Conservation (phyloP, 2,113 vertebrate species). For the Atractosteus spatula region DNA sequence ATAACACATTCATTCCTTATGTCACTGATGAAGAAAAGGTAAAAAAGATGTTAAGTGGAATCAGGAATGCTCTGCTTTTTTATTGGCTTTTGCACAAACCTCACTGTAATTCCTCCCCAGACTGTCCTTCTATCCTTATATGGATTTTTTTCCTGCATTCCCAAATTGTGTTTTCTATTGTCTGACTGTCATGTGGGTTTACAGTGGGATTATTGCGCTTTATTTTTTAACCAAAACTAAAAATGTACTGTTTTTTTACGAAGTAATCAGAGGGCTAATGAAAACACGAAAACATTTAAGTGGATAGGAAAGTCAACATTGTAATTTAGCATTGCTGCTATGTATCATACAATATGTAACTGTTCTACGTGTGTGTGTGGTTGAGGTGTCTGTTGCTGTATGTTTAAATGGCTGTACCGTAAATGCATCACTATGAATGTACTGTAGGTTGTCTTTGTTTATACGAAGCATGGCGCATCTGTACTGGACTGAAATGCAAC, state of each 20-base stretch:
- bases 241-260: constrained; percentile 4
- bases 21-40: too few relatives aligned
- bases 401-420: constrained; percentile 32
- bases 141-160: too few relatives aligned
- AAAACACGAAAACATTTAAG: constrained; percentile 6
- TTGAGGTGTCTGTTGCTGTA: constrained; percentile 28
- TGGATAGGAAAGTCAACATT: neutral
- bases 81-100: too few relatives aligned
- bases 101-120: too few relatives aligned
- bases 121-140: too few relatives aligned
- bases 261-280: constrained; percentile 11
- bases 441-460: constrained; percentile 18
- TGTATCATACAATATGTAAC: constrained; percentile 14
- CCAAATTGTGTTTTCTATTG: too few relatives aligned
- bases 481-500: constrained; percentile 47
- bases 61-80: too few relatives aligned
- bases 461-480: constrained; percentile 51
- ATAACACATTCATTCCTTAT: too few relatives aligned
- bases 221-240: neutral
- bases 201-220: neutral
- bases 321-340: constrained; percentile 17
- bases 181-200: too few relatives aligned
- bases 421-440: constrained; percentile 55
- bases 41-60: too few relatives aligned
- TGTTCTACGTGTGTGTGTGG: constrained; percentile 20